A percentile compares a stretch with the other conserved stretches of the same genome.
Evolutionary conservation across 2,888 invertebrate species (phyloP).

Genomic region (Leucania comma): DNA sequence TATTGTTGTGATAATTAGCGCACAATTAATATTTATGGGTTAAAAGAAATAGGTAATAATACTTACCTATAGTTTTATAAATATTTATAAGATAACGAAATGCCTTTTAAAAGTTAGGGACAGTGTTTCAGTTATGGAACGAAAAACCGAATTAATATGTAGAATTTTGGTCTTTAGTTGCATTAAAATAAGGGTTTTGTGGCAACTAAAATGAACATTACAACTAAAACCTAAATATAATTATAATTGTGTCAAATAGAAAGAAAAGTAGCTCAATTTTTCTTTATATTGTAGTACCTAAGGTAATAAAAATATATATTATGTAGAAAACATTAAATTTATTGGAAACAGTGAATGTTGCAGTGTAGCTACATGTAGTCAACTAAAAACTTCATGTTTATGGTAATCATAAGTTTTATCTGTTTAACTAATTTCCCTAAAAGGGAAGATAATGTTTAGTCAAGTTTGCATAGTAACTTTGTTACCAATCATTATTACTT

Average conservation of each 20-base stretch:
- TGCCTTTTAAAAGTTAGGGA: background rate
- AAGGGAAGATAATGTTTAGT: background rate
- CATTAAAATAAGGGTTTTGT: background rate
- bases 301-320: background rate
- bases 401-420: background rate
- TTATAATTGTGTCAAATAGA: constrained; percentile 44
- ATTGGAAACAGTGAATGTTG: background rate
- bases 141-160: background rate
- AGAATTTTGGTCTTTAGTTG: background rate
- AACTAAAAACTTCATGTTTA: background rate
- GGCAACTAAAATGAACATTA: constrained; percentile 3
- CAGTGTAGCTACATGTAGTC: constrained; percentile 1
- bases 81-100: background rate
- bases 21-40: constrained; percentile 13
- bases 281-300: constrained; percentile 14
- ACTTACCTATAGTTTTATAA: background rate
- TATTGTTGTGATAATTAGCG: constrained; percentile 18
- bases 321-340: constrained; percentile 11
- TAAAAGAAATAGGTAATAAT: background rate
- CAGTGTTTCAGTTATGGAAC: background rate
- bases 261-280: constrained; percentile 48
- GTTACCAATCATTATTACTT: background rate
- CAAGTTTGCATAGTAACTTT: background rate
- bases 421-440: too few relatives aligned
- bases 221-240: constrained; percentile 6